phyloP scores from a whole-genome alignment of 2,797 vertebrate species.

The Threskiornis aethiopicus region DNA sequence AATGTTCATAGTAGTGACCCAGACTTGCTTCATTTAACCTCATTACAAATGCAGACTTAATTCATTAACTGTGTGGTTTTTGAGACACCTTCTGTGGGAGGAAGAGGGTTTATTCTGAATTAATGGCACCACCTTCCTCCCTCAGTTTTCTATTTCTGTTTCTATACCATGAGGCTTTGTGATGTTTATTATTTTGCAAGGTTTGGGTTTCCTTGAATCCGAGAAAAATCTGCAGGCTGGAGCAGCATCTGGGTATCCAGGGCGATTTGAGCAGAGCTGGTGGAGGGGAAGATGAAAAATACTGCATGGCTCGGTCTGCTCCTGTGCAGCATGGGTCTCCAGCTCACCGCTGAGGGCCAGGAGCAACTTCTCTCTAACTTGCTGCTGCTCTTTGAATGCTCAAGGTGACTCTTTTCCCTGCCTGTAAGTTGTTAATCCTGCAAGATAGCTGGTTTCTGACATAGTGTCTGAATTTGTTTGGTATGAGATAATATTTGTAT shows the following conservation, averaged over 20 bases:
- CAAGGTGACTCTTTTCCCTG: neutral
- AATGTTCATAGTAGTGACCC: neutral
- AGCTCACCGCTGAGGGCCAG: neutral
- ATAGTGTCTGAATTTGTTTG: neutral
- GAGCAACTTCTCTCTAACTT: neutral
- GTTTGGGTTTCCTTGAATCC: neutral
- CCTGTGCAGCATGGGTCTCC: neutral
- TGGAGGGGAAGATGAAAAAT: neutral
- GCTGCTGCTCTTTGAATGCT: neutral
- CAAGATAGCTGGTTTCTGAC: neutral
- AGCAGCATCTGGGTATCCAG: neutral
- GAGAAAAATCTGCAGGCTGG: neutral
- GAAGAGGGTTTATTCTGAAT: neutral
- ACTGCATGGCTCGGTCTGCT: neutral
- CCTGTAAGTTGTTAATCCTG: neutral
- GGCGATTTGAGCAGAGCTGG: neutral
- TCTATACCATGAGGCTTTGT: neutral
- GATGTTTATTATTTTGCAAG: neutral
- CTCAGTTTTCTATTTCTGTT: neutral
- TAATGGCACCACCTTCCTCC: neutral
- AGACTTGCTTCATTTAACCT: neutral
- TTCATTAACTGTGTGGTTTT: neutral
- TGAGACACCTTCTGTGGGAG: neutral
- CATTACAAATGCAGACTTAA: neutral
- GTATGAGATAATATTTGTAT: neutral